Evolutionary conservation across 2,113 vertebrate genomes (phyloP).

Genomic region (Corvus cornix): DNA sequence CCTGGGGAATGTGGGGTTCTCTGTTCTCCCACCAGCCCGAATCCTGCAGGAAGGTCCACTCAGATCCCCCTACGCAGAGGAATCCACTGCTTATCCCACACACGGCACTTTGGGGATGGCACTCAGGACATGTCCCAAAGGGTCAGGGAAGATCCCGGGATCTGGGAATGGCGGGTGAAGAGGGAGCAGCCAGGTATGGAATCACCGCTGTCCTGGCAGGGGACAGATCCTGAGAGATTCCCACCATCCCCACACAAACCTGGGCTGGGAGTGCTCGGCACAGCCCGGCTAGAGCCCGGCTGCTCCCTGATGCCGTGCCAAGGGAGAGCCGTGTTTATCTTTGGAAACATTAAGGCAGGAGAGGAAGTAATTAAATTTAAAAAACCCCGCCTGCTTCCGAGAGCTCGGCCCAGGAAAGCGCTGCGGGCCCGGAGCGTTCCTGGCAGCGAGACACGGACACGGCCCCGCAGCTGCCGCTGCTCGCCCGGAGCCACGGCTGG

Average conservation of each 20-base stretch:
- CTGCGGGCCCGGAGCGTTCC: neutral
- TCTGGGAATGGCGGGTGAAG: rapidly evolving
- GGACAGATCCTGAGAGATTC: neutral
- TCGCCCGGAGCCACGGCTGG: neutral
- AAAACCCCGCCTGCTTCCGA: neutral
- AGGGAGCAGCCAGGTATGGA: rapidly evolving
- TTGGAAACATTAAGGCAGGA: neutral
- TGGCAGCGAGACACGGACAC: neutral
- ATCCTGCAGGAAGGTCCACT: neutral
- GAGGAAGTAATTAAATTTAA: constrained; percentile 45
- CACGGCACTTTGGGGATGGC: rapidly evolving
- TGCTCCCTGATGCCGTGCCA: neutral
- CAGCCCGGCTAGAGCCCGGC: neutral
- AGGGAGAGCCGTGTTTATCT: constrained; percentile 11
- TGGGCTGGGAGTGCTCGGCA: neutral
- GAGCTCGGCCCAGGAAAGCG: neutral
- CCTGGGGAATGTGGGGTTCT: neutral
- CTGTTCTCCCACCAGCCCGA: rapidly evolving
- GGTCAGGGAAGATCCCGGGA: neutral
- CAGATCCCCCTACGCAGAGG: rapidly evolving
- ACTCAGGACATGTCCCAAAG: rapidly evolving
- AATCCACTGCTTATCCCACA: neutral
- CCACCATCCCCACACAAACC: neutral
- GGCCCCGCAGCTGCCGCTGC: neutral
- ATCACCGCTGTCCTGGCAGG: neutral